Base-by-base conservation (phyloP, 2,113 vertebrate genomes). In the Connochaetes taurinus region DNA sequence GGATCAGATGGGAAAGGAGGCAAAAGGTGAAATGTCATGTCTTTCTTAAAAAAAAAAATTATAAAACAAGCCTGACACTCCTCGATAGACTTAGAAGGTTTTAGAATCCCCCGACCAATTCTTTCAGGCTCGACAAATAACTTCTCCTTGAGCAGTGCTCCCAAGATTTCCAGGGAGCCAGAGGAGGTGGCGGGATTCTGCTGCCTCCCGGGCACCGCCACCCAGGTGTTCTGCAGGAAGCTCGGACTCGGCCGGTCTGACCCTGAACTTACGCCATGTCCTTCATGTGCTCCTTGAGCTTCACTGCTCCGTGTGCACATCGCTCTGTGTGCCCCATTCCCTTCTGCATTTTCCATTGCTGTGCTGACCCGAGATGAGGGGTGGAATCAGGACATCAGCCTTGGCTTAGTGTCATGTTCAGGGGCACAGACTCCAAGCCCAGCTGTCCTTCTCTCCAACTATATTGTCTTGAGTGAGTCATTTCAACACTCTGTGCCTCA, bases 311-410 rank as follows among this genome's bases (percentile, higher is more conserved):
- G 1, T 6, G 64, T 0, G 17, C n/a, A 21, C 4, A 11, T 21
- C 1, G 3, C 8, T 64, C 36, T 9, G 0, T 5, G 33, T 1
- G n/a, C 23, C 81, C 58, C 3, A 0, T 36, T 3, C n/a, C 27
- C 43, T 23, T 43, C 33, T 91, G 27, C 50, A 14, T 25, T 40
- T 50, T 78, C 53, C 16, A 0, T 23, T 2, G 1, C 23, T 19
- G 21, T 17, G 15, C 23, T 47, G 82, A 43, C 40, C 60, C 13
- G 16, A 33, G 12, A 21, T 5, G 40, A 71, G 12, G 45, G 76
- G 25, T 76, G 76, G 45, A 21, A 15, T 9, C 10, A 36, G 83
- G 47, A 83, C 5, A 2, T 47, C 74, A 78, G 0, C 40, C 62
- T 50, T 58, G 83, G 23, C 60, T 47, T 15, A 3, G 52, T 16